Evolutionary conservation across 2,797 vertebrate species (phyloP), one percentile per base, ranked within the genome.

Genomic region (Sebastes hubbsi): DNA sequence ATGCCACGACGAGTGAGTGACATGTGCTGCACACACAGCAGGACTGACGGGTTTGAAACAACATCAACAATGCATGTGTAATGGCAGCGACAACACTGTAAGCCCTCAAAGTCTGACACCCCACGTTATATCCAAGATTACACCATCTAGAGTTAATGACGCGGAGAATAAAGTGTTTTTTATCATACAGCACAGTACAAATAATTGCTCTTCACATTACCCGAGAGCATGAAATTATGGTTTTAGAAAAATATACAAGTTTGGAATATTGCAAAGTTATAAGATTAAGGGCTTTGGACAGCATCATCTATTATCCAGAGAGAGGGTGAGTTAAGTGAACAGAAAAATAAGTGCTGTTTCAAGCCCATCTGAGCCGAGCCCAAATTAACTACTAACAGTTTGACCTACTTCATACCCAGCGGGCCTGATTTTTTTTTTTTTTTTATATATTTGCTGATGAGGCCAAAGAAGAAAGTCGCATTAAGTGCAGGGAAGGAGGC

Each of bases 401-500:
- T 94, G 93, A 94, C 92, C 94, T 91, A 92, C 91, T 94, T 94
- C 84, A 86, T 74, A 88, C 83, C 90, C 94, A 84, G 87, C 16
- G 89, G 90, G 88, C 38, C 77, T 64, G 84, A 89, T 89, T 83
- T 91, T 81, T 86, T 71, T 86, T 73, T 73, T 73, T 59, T 71
- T 83, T 88, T 82, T 82, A 80, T 77, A 87, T 89, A 93, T 94
- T 93, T 95, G 91, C 92, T 93, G 91, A 96, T 91, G 89, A 94
- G 83, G 91, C 90, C 81, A 86, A 94, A 95, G 88, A 91, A 92
- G 80, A 91, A 94, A 92, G 91, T 86, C 63, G 38, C 69, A 89
- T 86, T 91, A 90, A 85, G 74, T 81, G 72, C 60, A 68, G 29
- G 42, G 75, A 88, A 80, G 36, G 61, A 84, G 77, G 81, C 78